phyloP scores from a whole-genome alignment of 1,140 invertebrate species.

The Mizuhopecten yessoensis region DNA sequence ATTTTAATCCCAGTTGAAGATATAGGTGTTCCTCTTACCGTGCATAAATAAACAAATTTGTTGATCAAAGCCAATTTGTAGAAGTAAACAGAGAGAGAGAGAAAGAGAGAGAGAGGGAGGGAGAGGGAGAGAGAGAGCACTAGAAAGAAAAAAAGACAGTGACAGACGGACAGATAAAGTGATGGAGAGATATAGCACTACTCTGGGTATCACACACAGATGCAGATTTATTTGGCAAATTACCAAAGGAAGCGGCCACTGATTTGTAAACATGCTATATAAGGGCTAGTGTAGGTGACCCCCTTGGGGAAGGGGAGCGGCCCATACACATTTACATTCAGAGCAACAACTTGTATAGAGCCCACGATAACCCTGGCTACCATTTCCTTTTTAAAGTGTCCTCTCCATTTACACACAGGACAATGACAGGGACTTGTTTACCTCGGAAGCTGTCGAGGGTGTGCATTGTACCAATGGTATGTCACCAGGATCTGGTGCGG shows the following conservation, averaged over 20 bases:
- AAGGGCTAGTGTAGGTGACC: neutral
- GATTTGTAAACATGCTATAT: neutral
- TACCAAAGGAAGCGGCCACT: neutral
- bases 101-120: too few relatives aligned
- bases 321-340: neutral
- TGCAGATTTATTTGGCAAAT: neutral
- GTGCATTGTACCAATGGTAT: neutral
- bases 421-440: neutral
- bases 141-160: too few relatives aligned
- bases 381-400: constrained; percentile 8
- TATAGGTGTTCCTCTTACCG: too few relatives aligned
- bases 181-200: too few relatives aligned
- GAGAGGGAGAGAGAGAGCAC: too few relatives aligned
- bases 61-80: too few relatives aligned
- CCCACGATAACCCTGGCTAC: neutral
- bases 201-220: too few relatives aligned
- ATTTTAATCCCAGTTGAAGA: too few relatives aligned
- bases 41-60: too few relatives aligned
- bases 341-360: neutral
- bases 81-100: too few relatives aligned
- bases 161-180: too few relatives aligned
- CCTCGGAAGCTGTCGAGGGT: neutral
- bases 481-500: neutral
- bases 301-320: neutral
- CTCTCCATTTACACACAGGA: neutral